Base-by-base conservation (phyloP, 2,888 invertebrate genomes). In the Oscheius sp. region DNA sequence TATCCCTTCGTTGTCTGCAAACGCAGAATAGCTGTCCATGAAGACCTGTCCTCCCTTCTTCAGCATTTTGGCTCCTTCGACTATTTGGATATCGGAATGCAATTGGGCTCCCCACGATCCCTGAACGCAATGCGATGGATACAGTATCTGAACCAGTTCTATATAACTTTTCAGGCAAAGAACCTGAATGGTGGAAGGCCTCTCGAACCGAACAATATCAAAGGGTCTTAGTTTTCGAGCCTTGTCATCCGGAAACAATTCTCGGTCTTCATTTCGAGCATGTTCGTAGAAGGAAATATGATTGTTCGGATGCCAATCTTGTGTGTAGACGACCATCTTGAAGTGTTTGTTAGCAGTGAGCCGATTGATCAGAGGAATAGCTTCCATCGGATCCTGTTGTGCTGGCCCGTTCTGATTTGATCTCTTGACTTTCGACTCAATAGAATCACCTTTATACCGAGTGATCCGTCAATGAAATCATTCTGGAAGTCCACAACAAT, bases 221-320 rank as follows among this genome's bases (percentile, higher is more conserved):
- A 94, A 94, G 0, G 94, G 86, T 73, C 81, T 75, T 59, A 87
- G 78, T 48, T 87, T 85, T 13, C 86, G 78, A 10, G 72, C 75
- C 42, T 79, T 78, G 65, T 87, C 87, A 62, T 81, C 80, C 10
- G 80, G 78, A 29, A 78, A 75, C 70, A 87, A 70, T 48, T 76
- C 75, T 42, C 87, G 78, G 55, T 87, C 87, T 3, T 76, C 68
- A 68, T 87, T 84, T 10, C 86, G 76, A 63, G 79, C 88, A 90
- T 97, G 97, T 90, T 97, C 96, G 83, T 96, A 94, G 91, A 98
- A 98, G 7, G 96, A 96, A 51, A 97, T 95, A 90, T 96, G 96
- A 91, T 96, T 94, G 55, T 93, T 93, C 0, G 97, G 97, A 91
- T 98, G 98, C 96, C 97, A 98, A 91, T 98, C 98, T 85, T 94